Conservation (phyloP, 2,113 vertebrate species). For the Tachycineta bicolor region DNA sequence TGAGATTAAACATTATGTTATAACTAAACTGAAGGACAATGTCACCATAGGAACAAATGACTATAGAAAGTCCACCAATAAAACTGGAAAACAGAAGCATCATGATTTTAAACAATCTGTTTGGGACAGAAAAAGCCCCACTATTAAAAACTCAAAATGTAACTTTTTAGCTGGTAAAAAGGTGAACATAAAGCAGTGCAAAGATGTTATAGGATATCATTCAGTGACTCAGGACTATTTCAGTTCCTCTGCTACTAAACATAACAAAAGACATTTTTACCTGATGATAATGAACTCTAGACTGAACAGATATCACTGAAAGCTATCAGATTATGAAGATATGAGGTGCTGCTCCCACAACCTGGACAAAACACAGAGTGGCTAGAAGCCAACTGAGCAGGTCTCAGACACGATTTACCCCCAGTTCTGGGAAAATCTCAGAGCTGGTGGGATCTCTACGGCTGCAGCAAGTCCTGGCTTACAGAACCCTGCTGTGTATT, state of each 20-base stretch:
- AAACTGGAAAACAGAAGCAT: neutral
- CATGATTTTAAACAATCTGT: neutral
- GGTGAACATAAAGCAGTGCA: neutral
- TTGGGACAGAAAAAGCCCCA: neutral
- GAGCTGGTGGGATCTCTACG: neutral
- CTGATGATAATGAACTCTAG: neutral
- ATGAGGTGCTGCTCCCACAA: neutral
- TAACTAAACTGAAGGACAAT: neutral
- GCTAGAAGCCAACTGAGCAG: neutral
- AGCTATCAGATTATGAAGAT: neutral
- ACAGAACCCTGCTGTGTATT: neutral
- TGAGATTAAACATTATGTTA: neutral
- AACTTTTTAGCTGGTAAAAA: neutral
- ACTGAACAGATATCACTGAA: neutral
- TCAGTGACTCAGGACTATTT: neutral
- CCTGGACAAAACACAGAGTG: neutral
- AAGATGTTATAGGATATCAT: neutral
- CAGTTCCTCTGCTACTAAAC: neutral
- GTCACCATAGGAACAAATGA: neutral
- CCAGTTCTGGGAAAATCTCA: neutral
- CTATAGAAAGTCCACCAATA: neutral
- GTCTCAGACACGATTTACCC: accelerated
- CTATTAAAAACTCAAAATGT: neutral
- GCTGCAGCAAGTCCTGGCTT: neutral
- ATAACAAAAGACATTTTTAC: neutral